These are phyloP conservation scores for Leptogaster cylindrica DNA, from an alignment of 2,888 invertebrate genomes.

Conservation along the genomic window DNA sequence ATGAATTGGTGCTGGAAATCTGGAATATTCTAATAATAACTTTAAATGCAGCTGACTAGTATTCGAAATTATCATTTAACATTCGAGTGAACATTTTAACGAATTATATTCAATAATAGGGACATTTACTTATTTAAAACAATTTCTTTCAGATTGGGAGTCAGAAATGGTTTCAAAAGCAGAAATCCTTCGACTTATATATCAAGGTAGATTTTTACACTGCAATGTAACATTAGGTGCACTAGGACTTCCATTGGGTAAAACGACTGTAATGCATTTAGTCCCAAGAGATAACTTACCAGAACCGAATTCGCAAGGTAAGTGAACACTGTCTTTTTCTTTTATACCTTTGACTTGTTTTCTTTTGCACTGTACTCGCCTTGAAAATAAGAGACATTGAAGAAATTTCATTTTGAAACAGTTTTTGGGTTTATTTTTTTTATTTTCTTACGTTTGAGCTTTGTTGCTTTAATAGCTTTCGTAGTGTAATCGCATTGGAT, in stretches of 20 bases:
- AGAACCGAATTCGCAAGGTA: slow-evolving; percentile 97
- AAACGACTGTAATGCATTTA: slow-evolving; percentile 99
- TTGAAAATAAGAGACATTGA: background rate
- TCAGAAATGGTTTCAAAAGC: slow-evolving; percentile 95
- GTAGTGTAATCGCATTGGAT: no score
- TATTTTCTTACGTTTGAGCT: no score
- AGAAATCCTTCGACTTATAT: slow-evolving; percentile 97
- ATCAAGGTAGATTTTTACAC: slow-evolving; percentile 99
- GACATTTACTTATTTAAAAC: slow-evolving; percentile 27
- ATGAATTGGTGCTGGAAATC: no score
- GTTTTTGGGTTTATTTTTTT: no score
- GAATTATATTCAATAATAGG: no score
- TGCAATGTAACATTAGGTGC: slow-evolving; percentile 99
- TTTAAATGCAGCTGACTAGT: no score
- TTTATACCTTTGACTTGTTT: background rate
- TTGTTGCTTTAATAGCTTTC: no score
- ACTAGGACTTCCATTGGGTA: slow-evolving; percentile 93
- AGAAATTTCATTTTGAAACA: no score
- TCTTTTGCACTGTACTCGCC: background rate
- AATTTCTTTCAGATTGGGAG: slow-evolving; percentile 90
- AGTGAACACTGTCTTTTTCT: slow-evolving; percentile 51
- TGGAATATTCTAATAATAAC: no score
- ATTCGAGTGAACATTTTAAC: no score
- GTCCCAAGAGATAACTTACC: slow-evolving; percentile 99
- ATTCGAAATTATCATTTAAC: no score